Percentiles rank a stretch among this genome's conserved stretches.
Evolutionary conservation across 2,797 vertebrate species (phyloP).

Genomic region (Graptemys geographica): DNA sequence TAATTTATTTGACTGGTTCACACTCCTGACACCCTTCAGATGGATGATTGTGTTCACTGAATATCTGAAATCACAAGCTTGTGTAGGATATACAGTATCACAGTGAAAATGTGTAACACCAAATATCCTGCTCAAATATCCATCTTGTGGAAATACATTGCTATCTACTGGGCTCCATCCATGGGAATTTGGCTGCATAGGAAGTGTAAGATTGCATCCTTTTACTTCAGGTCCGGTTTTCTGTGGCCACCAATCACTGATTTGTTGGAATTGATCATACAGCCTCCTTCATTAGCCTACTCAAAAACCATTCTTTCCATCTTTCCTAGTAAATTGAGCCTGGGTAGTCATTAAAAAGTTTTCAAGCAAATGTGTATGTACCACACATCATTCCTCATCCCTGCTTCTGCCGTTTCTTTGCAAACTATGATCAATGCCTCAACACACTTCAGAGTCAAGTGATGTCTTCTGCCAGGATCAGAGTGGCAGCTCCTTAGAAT

Average conservation of each 20-base stretch:
- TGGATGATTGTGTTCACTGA: rapidly evolving
- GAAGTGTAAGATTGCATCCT: neutral
- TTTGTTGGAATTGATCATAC: neutral
- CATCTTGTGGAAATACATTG: neutral
- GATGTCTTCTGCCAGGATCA: neutral
- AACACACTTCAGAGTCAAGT: neutral
- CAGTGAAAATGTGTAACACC: neutral
- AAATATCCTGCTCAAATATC: neutral
- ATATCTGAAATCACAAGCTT: neutral
- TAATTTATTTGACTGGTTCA: neutral
- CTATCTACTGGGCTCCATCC: neutral
- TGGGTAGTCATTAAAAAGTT: neutral
- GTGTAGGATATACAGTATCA: rapidly evolving
- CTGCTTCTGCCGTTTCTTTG: neutral
- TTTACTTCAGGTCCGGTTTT: neutral
- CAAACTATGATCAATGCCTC: neutral
- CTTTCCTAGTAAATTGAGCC: neutral
- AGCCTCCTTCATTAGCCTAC: neutral
- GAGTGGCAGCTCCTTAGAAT: neutral
- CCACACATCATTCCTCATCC: neutral
- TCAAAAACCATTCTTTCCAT: neutral
- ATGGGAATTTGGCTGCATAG: rapidly evolving
- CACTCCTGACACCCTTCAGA: neutral
- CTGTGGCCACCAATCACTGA: neutral
- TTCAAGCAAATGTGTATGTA: neutral